A percentile compares a stretch with the other conserved stretches of the same genome.
These are phyloP conservation scores for Dendroctonus ponderosae DNA, from an alignment of 1,140 invertebrate genomes.

Conservation along the genomic window DNA sequence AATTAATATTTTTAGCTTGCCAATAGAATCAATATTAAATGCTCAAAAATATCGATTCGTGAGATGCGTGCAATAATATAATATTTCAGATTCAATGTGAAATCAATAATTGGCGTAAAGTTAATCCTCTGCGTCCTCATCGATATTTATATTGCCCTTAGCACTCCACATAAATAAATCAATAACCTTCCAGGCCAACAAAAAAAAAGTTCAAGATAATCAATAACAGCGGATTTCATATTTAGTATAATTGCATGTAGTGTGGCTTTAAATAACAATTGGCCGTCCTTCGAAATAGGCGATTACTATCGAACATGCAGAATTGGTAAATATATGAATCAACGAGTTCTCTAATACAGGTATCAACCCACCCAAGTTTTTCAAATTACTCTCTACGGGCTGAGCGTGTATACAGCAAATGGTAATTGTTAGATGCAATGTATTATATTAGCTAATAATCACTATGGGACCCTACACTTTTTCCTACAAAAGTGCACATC, in stretches of 20 bases:
- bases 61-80: too few relatives aligned
- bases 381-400: constrained; percentile 2
- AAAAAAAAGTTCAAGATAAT: constrained; percentile 1
- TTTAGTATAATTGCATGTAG: constrained; percentile 20
- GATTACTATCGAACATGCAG: constrained; percentile 26
- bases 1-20: too few relatives aligned
- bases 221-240: constrained; percentile 13
- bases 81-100: constrained; percentile 9
- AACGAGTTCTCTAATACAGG: constrained; percentile 19
- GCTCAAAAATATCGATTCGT: too few relatives aligned
- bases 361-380: constrained; percentile 8
- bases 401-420: not conserved
- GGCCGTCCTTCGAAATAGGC: not conserved
- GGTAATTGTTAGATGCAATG: not conserved
- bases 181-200: constrained; percentile 7
- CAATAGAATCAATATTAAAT: too few relatives aligned
- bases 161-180: constrained; percentile 1
- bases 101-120: constrained; percentile 6
- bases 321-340: constrained; percentile 26
- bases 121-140: not conserved
- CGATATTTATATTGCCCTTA: constrained; percentile 7
- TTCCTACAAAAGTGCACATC: too few relatives aligned
- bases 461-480: not conserved
- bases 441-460: constrained; percentile 1
- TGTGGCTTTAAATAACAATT: constrained; percentile 3